Evolutionary conservation across 2,888 invertebrate genomes (phyloP).

Genomic region (Invenusta paracnida): DNA sequence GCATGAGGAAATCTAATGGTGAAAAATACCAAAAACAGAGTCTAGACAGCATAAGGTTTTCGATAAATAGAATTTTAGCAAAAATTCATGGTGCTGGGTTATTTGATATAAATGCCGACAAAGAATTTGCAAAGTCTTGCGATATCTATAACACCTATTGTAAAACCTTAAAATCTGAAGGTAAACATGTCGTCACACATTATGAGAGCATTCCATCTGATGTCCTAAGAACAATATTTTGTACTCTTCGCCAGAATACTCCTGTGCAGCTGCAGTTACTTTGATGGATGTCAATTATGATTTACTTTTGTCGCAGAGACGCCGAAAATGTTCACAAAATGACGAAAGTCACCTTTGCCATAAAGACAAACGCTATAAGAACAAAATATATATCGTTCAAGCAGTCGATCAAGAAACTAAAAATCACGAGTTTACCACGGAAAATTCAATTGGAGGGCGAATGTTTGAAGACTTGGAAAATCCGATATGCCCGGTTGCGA

Average conservation of each 20-base stretch:
- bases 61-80: conserved; percentile 6
- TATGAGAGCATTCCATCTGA: conserved; percentile 29
- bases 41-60: not conserved
- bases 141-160: conserved; percentile 9
- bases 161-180: conserved; percentile 26
- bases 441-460: not conserved
- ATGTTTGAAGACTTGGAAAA: conserved; percentile 1
- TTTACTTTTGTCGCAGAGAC: conserved; percentile 27
- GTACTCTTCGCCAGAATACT: conserved; percentile 28
- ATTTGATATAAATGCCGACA: not conserved
- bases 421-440: not conserved
- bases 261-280: conserved; percentile 22
- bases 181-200: conserved; percentile 9
- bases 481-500: not conserved
- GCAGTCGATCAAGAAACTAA: conserved; percentile 2
- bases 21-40: conserved; percentile 28
- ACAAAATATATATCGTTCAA: conserved; percentile 13
- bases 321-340: conserved; percentile 4
- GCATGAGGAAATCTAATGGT: conserved; percentile 17
- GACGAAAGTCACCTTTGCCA: conserved; percentile 25
- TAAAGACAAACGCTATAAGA: no score
- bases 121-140: not conserved
- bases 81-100: not conserved
- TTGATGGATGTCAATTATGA: conserved; percentile 14
- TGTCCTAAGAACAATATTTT: not conserved